These are phyloP conservation scores for Aphaenogaster ashmeadi DNA, from an alignment of 1,140 invertebrate species.

Conservation along the genomic window DNA sequence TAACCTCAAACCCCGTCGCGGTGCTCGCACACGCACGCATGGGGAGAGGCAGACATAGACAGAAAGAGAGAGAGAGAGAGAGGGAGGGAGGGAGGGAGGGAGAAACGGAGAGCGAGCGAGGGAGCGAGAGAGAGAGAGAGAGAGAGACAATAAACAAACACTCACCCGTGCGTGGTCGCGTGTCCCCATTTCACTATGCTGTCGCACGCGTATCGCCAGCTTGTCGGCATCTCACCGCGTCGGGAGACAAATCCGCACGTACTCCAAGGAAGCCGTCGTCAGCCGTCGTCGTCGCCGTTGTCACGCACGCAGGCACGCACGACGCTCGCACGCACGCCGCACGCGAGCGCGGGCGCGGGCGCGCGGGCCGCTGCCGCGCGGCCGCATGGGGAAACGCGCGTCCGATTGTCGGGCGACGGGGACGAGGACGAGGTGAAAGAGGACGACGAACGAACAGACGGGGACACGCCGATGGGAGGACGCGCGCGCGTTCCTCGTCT, in stretches of 20 bases:
- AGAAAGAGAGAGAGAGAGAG: not conserved
- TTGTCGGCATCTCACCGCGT: conserved; percentile 83
- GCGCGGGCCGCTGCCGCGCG: conserved; percentile 25
- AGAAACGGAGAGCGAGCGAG: not conserved
- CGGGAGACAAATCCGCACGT: conserved; percentile 68
- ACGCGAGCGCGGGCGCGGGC: conserved; percentile 28
- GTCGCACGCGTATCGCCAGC: conserved; percentile 78
- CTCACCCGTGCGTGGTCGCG: conserved; percentile 79
- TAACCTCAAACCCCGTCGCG: conserved; percentile 48
- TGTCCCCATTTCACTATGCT: conserved; percentile 78
- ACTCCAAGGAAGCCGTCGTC: conserved; percentile 58
- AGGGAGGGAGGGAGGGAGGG: not conserved
- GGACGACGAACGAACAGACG: too few species aligned
- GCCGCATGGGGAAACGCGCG: conserved; percentile 18
- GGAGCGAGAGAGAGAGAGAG: not conserved
- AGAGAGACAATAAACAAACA: not conserved
- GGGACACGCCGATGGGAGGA: too few species aligned
- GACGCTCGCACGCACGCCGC: not conserved
- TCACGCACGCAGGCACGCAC: conserved; percentile 56
- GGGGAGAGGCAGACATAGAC: not conserved
- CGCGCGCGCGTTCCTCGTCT: not conserved
- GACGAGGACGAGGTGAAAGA: not conserved
- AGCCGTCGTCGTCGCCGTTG: not conserved
- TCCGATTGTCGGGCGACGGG: not conserved
- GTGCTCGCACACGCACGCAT: not conserved